These are phyloP conservation scores for Aphidius colemani DNA, from an alignment of 2,888 invertebrate species.

Conservation along the genomic window DNA sequence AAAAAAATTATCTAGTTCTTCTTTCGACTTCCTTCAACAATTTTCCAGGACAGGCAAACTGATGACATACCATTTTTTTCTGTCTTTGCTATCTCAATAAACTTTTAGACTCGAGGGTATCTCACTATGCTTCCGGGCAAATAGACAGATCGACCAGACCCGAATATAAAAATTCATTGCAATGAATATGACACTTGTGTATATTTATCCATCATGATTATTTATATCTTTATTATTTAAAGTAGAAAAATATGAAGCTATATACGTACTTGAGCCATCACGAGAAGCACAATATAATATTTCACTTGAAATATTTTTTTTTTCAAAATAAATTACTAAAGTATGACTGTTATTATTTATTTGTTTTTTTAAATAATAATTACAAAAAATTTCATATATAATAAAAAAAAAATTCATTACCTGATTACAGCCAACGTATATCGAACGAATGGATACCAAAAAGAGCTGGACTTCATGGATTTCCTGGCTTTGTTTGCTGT, in stretches of 20 bases:
- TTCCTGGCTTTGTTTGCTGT: conserved; percentile 42
- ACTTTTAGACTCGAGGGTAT: conserved; percentile 19
- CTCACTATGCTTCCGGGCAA: conserved; percentile 23
- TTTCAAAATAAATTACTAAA: not conserved
- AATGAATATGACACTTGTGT: conserved; percentile 19
- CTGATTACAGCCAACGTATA: conserved; percentile 47
- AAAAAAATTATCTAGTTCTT: not conserved
- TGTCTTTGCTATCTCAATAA: conserved; percentile 33
- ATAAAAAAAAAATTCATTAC: conserved; percentile 2
- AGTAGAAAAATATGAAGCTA: not conserved
- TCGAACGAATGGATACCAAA: conserved; percentile 50
- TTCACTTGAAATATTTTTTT: not conserved
- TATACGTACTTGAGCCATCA: no score
- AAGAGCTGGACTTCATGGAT: conserved; percentile 47
- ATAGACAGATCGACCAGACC: conserved; percentile 9
- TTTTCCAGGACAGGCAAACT: conserved; percentile 27
- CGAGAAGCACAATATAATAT: not conserved
- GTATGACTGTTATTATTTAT: not conserved
- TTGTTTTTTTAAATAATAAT: not conserved
- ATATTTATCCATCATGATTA: conserved; percentile 3
- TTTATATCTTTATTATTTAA: conserved; percentile 18
- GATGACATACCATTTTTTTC: conserved; percentile 39
- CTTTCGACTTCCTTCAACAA: not conserved
- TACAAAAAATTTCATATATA: not conserved
- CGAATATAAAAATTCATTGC: conserved; percentile 27